Conservation (phyloP, 2,888 invertebrate genomes). For the Microctonus aethiopoides region DNA sequence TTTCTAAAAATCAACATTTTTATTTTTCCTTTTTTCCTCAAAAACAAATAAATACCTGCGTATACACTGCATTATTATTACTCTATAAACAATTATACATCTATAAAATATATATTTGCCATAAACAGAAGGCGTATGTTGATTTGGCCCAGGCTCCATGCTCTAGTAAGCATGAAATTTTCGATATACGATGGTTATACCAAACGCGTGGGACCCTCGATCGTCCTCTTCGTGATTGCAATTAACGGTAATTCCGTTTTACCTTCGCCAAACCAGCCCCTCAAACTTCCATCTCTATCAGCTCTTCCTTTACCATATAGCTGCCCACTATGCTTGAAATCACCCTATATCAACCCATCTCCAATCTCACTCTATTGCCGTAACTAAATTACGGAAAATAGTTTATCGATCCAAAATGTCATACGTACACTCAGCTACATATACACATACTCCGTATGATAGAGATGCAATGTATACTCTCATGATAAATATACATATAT, state of each 20-base stretch:
- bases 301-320: background rate
- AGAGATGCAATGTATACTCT: background rate
- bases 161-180: conserved; percentile 35
- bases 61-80: background rate
- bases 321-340: background rate
- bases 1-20: no score
- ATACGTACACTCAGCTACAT: background rate
- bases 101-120: background rate
- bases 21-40: no score
- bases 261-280: conserved; percentile 37
- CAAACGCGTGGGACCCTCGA: conserved; percentile 12
- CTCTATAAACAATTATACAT: no score
- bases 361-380: conserved; percentile 28
- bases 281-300: conserved; percentile 1
- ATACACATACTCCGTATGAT: background rate
- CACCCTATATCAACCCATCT: conserved; percentile 3
- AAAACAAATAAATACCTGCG: no score
- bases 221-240: conserved; percentile 47
- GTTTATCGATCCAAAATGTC: conserved; percentile 50
- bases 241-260: conserved; percentile 52
- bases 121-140: background rate
- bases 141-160: conserved; percentile 25
- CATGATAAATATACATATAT: no score
- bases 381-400: conserved; percentile 49
- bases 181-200: conserved; percentile 29